Evolutionary conservation across 2,113 vertebrate species (phyloP).

Genomic region (Ciconia maguari): DNA sequence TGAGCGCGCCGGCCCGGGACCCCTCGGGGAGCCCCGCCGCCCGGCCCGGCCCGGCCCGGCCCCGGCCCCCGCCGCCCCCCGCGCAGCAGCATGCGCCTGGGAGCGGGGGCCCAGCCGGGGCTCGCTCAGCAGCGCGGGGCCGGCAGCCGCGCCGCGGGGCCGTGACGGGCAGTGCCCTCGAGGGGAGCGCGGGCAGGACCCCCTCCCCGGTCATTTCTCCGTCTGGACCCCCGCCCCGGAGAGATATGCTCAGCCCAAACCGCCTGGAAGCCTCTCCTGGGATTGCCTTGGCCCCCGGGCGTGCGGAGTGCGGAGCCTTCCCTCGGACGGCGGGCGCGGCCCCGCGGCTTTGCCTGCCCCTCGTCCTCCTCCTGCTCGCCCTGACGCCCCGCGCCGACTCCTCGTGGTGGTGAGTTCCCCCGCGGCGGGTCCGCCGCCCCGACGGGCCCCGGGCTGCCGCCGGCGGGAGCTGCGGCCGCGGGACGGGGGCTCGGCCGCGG

Average conservation of each 20-base stretch:
- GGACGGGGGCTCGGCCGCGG: not conserved
- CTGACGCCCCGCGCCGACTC: constrained; percentile 89
- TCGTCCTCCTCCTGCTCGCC: constrained; percentile 85
- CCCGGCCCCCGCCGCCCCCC: not conserved
- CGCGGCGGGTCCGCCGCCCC: not conserved
- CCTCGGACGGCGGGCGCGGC: constrained; percentile 66
- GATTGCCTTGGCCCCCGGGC: constrained; percentile 61
- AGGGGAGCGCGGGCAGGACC: constrained; percentile 19
- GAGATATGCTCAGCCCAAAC: constrained; percentile 53
- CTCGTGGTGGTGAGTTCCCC: constrained; percentile 92
- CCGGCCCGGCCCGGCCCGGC: not conserved
- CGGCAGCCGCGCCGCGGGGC: not conserved
- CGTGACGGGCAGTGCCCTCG: constrained; percentile 21
- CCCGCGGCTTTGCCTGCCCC: constrained; percentile 80
- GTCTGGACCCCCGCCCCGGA: constrained; percentile 17
- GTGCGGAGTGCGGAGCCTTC: constrained; percentile 70
- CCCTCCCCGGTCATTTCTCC: not conserved
- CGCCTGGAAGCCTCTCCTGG: constrained; percentile 70
- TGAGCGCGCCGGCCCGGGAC: not conserved
- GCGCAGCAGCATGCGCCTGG: not conserved
- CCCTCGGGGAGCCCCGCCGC: not conserved
- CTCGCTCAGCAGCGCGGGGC: constrained; percentile 25
- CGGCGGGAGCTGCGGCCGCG: not conserved
- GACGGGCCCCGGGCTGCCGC: not conserved
- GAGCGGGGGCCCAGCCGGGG: constrained; percentile 9